These are phyloP conservation scores for Schizopygopsis malacanthus DNA, from an alignment of 2,797 vertebrate genomes.

Conservation along the genomic window DNA sequence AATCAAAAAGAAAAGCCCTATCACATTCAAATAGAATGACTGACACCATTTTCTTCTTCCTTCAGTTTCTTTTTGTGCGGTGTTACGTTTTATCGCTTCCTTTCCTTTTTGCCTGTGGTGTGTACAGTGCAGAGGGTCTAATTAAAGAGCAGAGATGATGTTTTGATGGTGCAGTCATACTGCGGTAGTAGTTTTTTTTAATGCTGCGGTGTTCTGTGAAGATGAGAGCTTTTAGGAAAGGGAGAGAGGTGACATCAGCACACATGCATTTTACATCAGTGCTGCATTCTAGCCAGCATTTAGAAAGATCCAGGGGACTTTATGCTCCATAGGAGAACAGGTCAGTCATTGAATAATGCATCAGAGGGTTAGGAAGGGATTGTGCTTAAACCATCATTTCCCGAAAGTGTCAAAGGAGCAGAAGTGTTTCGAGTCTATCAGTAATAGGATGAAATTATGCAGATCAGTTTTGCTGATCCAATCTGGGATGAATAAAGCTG, in stretches of 20 bases:
- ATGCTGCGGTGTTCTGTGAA: background rate
- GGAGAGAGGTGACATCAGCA: constrained; percentile 34
- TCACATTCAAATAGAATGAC: constrained; percentile 15
- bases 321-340: constrained; percentile 28
- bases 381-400: constrained; percentile 31
- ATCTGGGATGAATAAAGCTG: background rate
- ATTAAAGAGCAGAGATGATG: constrained; percentile 23
- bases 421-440: constrained; percentile 34
- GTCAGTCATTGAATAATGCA: constrained; percentile 46
- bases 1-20: constrained; percentile 19
- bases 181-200: background rate
- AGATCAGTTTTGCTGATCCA: constrained; percentile 12
- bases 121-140: constrained; percentile 15
- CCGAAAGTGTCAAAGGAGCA: constrained; percentile 37
- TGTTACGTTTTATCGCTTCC: background rate
- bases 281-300: constrained; percentile 29
- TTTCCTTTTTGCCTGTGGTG: constrained; percentile 1
- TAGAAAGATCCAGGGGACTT: constrained; percentile 31
- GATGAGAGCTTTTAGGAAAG: constrained; percentile 26
- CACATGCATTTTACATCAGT: constrained; percentile 49
- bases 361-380: constrained; percentile 18
- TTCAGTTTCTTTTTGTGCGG: background rate
- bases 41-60: constrained; percentile 2
- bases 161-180: constrained; percentile 16
- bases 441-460: constrained; percentile 29